Conservation (phyloP, 1,140 invertebrate genomes). For the Archegozetes longisetosus region DNA sequence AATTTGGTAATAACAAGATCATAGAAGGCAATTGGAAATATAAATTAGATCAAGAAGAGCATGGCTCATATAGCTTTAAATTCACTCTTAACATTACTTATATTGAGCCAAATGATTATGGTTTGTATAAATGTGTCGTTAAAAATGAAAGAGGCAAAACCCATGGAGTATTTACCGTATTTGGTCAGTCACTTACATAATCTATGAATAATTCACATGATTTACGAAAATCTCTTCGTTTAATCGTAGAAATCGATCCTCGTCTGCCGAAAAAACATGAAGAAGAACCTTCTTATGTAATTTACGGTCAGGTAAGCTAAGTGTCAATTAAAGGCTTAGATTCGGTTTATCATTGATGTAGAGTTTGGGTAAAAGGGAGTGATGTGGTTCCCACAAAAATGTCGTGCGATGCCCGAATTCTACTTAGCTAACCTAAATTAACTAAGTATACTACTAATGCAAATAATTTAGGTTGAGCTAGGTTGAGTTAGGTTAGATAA, state of each 20-base stretch:
- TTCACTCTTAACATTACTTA: slow-evolving; percentile 58
- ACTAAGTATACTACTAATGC: too few species aligned
- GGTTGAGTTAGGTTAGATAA: too few species aligned
- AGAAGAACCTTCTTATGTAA: slow-evolving; percentile 1
- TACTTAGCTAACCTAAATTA: too few species aligned
- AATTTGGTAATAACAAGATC: slow-evolving; percentile 52
- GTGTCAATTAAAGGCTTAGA: not conserved
- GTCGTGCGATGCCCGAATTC: too few species aligned
- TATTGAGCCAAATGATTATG: slow-evolving; percentile 44
- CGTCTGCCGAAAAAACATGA: not conserved
- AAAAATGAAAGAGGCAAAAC: slow-evolving; percentile 62
- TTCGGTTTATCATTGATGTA: not conserved
- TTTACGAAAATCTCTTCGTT: not conserved
- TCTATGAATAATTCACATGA: not conserved
- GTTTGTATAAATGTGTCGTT: slow-evolving; percentile 60
- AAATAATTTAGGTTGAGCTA: too few species aligned
- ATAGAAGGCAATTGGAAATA: slow-evolving; percentile 36
- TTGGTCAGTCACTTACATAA: slow-evolving; percentile 38
- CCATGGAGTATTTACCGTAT: slow-evolving; percentile 51
- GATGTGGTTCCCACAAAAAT: not conserved
- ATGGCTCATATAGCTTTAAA: slow-evolving; percentile 14
- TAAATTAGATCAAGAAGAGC: slow-evolving; percentile 16
- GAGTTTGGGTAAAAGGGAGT: too few species aligned
- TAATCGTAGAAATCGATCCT: not conserved
- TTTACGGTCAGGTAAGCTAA: slow-evolving; percentile 9